A percentile compares a stretch with the other conserved stretches of the same genome.
These are phyloP conservation scores for Dasysyrphus albostriatus DNA, from an alignment of 2,888 invertebrate species.

Conservation along the genomic window DNA sequence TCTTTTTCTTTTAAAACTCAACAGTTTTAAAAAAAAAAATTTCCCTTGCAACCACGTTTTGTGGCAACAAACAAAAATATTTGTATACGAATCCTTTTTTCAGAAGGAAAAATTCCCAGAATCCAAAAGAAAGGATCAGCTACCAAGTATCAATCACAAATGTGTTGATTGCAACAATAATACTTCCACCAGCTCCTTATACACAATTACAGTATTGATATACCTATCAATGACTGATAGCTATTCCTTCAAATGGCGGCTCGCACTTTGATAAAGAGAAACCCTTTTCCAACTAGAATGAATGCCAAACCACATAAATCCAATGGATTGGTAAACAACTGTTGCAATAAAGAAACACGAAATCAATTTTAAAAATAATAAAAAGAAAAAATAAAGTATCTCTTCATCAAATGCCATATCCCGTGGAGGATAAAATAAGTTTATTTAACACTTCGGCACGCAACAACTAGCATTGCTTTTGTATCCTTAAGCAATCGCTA, in stretches of 20 bases:
- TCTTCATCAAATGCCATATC: slow-evolving; percentile 45
- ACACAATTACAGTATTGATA: slow-evolving; percentile 10
- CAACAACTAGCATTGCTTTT: slow-evolving; percentile 41
- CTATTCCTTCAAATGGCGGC: slow-evolving; percentile 17
- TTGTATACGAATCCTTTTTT: slow-evolving; percentile 19
- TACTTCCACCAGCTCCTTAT: slow-evolving; percentile 29
- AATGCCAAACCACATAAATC: slow-evolving; percentile 42
- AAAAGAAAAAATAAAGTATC: slow-evolving; percentile 14
- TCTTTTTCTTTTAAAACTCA: neutral
- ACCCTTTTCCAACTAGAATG: slow-evolving; percentile 30
- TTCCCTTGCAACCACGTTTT: slow-evolving; percentile 26
- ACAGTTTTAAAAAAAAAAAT: neutral
- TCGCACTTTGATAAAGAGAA: slow-evolving; percentile 19
- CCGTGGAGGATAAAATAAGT: slow-evolving; percentile 23
- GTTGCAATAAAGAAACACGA: slow-evolving; percentile 55
- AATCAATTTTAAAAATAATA: slow-evolving; percentile 48
- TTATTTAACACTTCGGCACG: slow-evolving; percentile 69
- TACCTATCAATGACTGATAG: slow-evolving; percentile 48
- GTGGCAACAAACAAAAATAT: slow-evolving; percentile 2
- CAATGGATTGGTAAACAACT: slow-evolving; percentile 49
- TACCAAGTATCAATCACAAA: slow-evolving; percentile 37
- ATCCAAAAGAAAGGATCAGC: neutral
- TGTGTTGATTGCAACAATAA: slow-evolving; percentile 53
- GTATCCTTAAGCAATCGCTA: slow-evolving; percentile 53
- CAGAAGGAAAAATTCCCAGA: neutral